Evolutionary conservation across 2,888 invertebrate species (phyloP), one percentile per base, ranked within the genome.

Genomic region (Pilophorus perplexus): DNA sequence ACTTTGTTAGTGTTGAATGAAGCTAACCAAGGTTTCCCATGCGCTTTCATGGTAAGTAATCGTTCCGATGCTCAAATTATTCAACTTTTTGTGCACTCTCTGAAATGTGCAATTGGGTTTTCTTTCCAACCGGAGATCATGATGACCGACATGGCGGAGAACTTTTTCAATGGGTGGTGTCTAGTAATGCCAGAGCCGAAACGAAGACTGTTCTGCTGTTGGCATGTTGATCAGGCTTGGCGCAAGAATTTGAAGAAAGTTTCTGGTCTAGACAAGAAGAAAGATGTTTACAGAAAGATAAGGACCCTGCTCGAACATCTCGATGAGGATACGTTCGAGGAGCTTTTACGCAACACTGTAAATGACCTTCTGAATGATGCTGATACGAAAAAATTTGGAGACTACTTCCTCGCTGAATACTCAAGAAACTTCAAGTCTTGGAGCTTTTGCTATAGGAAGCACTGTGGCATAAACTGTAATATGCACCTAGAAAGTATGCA

Each of bases 201-300:
- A 16, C 57, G 18, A 5, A 14, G 57, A 16, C 40, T 55, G 5
- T 55, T 55, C 18, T 55, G 33, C 10, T 37, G 33, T 28, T 55
- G 57, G 57, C 57, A 55, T 55, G 57, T 55, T 16, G 57, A 55
- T 37, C 57, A 38, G 3, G 57, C 57, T 5, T 55, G 57, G 57
- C 33, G 57, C 4, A 33, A 37, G 22, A 55, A 55, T 28, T 16
- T 55, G 18, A 16, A 27, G 6, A 55, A 37, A 33, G 57, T 55
- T 33, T 28, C 57, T 6, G 18, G 16, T 6, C 33, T 16, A 28
- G 57, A 55, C 18, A 55, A 55, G 37, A 27, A 16, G 4, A 8
- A 16, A 37, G 37, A 27, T 37, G 57, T 55, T 33, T 33, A 37
- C 16, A 33, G 33, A 33, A 37, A 33, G 16, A 55, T 55, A 3